phyloP scores from a whole-genome alignment of 2,797 vertebrate species.

The Falco berigora region DNA sequence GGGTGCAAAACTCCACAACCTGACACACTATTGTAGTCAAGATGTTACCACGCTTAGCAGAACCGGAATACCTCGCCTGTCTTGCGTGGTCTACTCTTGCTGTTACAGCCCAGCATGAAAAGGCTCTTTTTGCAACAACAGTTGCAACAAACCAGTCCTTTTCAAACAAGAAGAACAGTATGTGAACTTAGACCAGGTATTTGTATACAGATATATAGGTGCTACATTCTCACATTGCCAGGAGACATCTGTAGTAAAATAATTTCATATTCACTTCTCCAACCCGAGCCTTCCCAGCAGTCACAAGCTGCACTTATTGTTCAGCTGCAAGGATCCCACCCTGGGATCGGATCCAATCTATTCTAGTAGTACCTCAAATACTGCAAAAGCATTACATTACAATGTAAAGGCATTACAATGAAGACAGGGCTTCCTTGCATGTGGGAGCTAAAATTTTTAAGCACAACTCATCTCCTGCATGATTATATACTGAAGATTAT shows the following conservation, averaged over 20 bases:
- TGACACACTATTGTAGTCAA: neutral
- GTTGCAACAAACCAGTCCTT: neutral
- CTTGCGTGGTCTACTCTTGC: neutral
- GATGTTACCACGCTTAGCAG: fast-evolving
- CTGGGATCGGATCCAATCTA: neutral
- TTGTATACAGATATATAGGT: neutral
- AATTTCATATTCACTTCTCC: neutral
- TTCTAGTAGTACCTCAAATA: neutral
- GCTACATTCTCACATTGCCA: neutral
- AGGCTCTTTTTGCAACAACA: neutral
- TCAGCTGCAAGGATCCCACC: neutral
- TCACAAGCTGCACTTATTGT: neutral
- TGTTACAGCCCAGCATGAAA: neutral
- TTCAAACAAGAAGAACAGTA: neutral
- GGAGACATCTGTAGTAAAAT: neutral
- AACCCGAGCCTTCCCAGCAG: neutral
- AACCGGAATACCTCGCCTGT: neutral
- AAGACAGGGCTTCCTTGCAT: neutral
- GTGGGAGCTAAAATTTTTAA: neutral
- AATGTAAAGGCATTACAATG: neutral
- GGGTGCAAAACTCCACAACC: neutral
- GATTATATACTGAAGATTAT: neutral
- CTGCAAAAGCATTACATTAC: neutral
- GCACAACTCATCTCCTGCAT: neutral
- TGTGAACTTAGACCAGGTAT: neutral